Conservation (phyloP, 2,888 invertebrate genomes). For the Metellina segmentata region DNA sequence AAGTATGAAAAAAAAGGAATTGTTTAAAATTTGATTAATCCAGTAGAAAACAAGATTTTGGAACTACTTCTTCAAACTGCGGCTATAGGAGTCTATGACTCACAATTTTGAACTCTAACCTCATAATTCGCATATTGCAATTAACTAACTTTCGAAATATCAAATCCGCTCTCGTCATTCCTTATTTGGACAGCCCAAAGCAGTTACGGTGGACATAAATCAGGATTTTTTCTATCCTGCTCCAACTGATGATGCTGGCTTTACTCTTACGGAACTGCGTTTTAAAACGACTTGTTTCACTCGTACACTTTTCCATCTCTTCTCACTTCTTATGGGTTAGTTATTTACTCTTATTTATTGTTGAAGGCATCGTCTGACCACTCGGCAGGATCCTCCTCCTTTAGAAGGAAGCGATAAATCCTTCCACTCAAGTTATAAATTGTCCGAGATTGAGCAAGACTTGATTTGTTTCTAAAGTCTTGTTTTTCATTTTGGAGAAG, state of each 20-base stretch:
- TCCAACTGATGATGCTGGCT: neutral
- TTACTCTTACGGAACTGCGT: neutral
- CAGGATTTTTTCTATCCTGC: neutral
- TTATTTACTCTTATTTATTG: neutral
- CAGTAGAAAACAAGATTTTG: too few species aligned
- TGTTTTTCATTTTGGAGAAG: neutral
- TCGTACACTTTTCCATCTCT: neutral
- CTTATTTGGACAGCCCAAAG: too few species aligned
- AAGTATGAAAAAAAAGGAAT: too few species aligned
- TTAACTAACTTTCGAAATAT: too few species aligned
- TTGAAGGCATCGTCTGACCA: neutral
- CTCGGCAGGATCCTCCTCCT: slow-evolving; percentile 1
- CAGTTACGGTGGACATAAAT: neutral
- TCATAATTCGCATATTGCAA: too few species aligned
- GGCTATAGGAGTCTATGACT: too few species aligned
- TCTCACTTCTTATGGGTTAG: neutral
- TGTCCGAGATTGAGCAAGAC: slow-evolving; percentile 25
- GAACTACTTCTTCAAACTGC: too few species aligned
- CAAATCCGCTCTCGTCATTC: too few species aligned
- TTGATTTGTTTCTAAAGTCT: neutral
- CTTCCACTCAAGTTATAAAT: slow-evolving; percentile 33
- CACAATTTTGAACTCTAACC: too few species aligned
- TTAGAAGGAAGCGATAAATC: slow-evolving; percentile 50
- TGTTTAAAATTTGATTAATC: too few species aligned
- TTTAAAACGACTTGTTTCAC: neutral